Evolutionary conservation across 1,140 invertebrate species (phyloP).

Genomic region (Diploscapter pachys): DNA sequence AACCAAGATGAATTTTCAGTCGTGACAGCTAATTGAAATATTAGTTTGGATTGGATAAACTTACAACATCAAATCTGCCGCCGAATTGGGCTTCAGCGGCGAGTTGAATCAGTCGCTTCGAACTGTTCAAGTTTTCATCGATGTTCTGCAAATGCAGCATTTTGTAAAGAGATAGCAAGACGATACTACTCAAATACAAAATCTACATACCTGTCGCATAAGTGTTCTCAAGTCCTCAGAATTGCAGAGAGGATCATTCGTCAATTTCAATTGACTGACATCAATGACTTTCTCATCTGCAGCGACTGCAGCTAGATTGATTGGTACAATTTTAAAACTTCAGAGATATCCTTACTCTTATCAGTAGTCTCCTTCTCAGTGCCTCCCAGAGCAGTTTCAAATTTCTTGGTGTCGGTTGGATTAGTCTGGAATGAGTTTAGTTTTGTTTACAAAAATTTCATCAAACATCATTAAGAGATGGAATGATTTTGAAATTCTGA

Average conservation of each 20-base stretch:
- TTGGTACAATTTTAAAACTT: too few relatives aligned
- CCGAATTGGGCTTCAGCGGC: constrained; percentile 41
- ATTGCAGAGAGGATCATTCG: constrained; percentile 40
- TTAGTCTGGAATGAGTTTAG: too few relatives aligned
- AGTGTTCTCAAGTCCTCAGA: constrained; percentile 38
- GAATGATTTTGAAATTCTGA: too few relatives aligned
- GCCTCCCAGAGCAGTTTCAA: too few relatives aligned
- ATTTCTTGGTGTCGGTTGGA: too few relatives aligned
- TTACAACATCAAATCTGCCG: constrained; percentile 32
- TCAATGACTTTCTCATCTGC: constrained; percentile 28
- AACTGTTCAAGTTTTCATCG: constrained; percentile 42
- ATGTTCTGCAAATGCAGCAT: constrained; percentile 27
- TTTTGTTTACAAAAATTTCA: too few relatives aligned
- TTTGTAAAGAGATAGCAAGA: not conserved
- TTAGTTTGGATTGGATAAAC: too few relatives aligned
- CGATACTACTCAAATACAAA: not conserved
- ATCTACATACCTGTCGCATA: constrained; percentile 22
- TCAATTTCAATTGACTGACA: constrained; percentile 33
- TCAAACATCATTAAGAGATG: too few relatives aligned
- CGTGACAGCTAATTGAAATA: too few relatives aligned
- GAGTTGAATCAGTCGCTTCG: constrained; percentile 42
- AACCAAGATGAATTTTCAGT: too few relatives aligned
- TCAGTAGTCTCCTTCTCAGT: constrained; percentile 8
- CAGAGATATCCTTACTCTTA: not conserved
- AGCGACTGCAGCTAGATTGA: too few relatives aligned